Conservation (phyloP, 2,797 vertebrate genomes). For the Triplophysa yarkandensis region DNA sequence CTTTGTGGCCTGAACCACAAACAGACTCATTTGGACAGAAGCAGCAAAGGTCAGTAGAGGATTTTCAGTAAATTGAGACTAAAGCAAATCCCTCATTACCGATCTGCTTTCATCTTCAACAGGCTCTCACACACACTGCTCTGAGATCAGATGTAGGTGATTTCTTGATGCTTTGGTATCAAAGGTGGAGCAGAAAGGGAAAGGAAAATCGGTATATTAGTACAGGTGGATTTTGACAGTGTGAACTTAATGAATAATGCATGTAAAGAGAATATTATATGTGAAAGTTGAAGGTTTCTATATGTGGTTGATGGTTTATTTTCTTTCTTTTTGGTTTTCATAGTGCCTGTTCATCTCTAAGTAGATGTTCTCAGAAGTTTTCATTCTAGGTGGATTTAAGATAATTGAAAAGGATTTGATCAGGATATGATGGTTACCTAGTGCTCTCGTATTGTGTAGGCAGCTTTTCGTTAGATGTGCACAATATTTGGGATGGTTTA, state of each 20-base stretch:
- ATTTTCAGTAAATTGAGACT: slow-evolving; percentile 2
- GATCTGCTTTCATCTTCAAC: slow-evolving; percentile 15
- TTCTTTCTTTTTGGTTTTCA: not conserved
- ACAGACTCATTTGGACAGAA: not conserved
- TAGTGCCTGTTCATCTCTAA: not conserved
- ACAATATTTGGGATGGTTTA: not conserved
- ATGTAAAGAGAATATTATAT: slow-evolving; percentile 13
- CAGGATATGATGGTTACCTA: not conserved
- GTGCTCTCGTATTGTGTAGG: not conserved
- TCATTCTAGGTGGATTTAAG: not conserved
- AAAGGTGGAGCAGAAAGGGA: not conserved
- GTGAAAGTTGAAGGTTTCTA: not conserved
- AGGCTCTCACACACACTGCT: not conserved
- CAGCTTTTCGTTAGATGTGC: not conserved
- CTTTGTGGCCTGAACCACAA: slow-evolving; percentile 8
- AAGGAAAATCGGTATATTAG: slow-evolving; percentile 2
- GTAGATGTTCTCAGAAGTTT: not conserved
- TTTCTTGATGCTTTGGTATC: not conserved
- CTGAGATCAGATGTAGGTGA: not conserved
- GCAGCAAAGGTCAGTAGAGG: slow-evolving; percentile 25
- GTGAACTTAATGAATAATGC: slow-evolving; percentile 28
- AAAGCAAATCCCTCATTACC: slow-evolving; percentile 6
- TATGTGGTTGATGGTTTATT: too few relatives aligned
- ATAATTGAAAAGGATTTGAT: not conserved
- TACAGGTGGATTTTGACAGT: not conserved